Conservation (phyloP, 1,140 invertebrate species). For the Dendrolimus punctatus region DNA sequence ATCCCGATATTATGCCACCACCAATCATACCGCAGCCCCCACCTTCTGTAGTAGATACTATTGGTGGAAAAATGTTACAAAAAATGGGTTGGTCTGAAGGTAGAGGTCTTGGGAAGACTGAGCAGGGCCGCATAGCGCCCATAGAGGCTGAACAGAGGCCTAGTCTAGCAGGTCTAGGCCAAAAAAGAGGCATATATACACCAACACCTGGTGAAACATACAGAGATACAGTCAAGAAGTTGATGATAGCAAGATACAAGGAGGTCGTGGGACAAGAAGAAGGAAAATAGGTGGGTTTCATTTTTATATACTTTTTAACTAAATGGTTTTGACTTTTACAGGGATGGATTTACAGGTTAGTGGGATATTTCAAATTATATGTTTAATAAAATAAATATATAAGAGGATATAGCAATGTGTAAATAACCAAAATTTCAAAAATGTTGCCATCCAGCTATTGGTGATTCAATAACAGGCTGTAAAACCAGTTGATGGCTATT, state of each 20-base stretch:
- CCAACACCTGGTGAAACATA: constrained; percentile 89
- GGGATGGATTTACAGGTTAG: constrained; percentile 1
- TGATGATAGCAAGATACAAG: constrained; percentile 89
- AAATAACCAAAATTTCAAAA: too few species aligned
- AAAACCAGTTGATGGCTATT: too few species aligned
- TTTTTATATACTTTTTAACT: constrained; percentile 21
- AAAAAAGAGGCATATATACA: constrained; percentile 81
- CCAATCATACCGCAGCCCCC: constrained; percentile 63
- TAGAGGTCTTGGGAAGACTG: constrained; percentile 92
- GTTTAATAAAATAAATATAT: neutral
- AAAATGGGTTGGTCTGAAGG: constrained; percentile 99
- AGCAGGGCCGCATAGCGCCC: constrained; percentile 94
- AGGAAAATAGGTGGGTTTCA: constrained; percentile 48
- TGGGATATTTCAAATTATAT: neutral
- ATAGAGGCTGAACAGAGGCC: constrained; percentile 82
- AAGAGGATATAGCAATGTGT: too few species aligned
- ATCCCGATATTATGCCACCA: constrained; percentile 76
- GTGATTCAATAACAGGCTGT: too few species aligned
- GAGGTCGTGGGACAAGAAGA: constrained; percentile 77
- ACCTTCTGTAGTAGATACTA: constrained; percentile 78
- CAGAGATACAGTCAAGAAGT: constrained; percentile 93
- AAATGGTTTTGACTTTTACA: constrained; percentile 2
- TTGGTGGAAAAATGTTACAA: constrained; percentile 91
- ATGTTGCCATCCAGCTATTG: too few species aligned
- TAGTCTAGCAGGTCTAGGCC: constrained; percentile 82